Evolutionary conservation across 2,113 vertebrate genomes (phyloP), one percentile per base, ranked within the genome.

Genomic region (Percopsis transmontana): DNA sequence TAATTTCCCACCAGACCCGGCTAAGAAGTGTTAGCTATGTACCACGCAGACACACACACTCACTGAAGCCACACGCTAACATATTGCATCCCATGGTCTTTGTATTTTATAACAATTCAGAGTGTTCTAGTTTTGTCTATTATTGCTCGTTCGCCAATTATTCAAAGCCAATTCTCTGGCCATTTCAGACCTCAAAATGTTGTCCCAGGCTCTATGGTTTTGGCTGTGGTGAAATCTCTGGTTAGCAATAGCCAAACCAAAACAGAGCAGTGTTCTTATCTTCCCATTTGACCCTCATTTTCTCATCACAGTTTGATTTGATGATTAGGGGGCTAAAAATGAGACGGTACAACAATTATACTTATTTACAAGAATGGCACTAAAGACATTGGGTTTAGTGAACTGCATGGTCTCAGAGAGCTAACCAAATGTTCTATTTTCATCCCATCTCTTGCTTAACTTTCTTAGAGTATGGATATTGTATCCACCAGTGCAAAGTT

Each of bases 271-370:
- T 11, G 5, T 38, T 62, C 62, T 58, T 38, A 38, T 38, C 19
- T 16, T 53, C 15, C 21, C 1, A 1, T 54, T 58, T 38, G 40
- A 53, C 15, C 57, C 38, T 58, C 27, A 39, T 55, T 65, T 52
- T 70, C 19, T 59, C 47, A 59, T 33, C 47, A 61, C 45, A 73
- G 67, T 44, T 62, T 59, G 21, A 66, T 57, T 60, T 42, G 39
- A 74, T 78, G 33, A 71, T 45, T 72, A n/a, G 33, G 8, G 38
- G 40, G 50, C 56, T 33, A 66, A 62, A 70, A 54, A 62, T 58
- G 40, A 39, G 40, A 59, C 5, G 16, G 50, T 24, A 44, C 13
- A 55, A 63, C 41, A 65, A 62, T 55, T 70, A 14, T 5, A 21
- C 13, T 54, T 53, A 61, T 61, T 74, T 19, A 58, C 58, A 48